Base-by-base conservation (phyloP, 2,113 vertebrate species). In the Dolichallabes microphthalmus region DNA sequence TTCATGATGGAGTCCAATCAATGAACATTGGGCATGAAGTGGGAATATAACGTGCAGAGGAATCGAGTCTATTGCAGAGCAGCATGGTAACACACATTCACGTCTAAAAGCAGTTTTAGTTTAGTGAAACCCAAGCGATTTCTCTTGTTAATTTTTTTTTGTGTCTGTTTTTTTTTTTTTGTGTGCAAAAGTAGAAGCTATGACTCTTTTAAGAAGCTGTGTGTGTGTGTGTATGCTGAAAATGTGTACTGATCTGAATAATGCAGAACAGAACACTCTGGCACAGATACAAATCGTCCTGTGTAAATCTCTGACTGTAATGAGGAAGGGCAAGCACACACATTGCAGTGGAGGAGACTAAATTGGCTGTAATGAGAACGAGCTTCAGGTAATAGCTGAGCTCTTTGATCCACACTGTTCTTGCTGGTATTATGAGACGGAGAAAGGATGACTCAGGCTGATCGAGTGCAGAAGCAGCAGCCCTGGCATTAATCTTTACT, bases 301-400 rank as follows among this genome's bases (percentile, higher is more conserved):
- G 57, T 82, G 89, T 90, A 87, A 85, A 86, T 90, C 57, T 68
- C 20, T 86, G 87, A 64, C 73, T 63, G 90, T 91, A 88, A 87
- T 81, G 82, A 45, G 82, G 85, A 87, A 88, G 84, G 57, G 80
- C 64, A 85, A 73, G 20, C 17, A 27, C n/a, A 5, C 9, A 17
- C 20, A 7, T 80, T 25, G 84, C 71, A 86, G 83, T 22, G 83
- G 86, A 86, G 84, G 64, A 73, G 80, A 86, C 86, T 92, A 89
- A 93, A 92, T 91, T 80, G 84, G 55, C 32, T 87, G 82, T 92
- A 88, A 94, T 90, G 86, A 80, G 82, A 77, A 69, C 22, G 66
- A 86, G 80, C 58, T 82, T 81, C 55, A 57, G 45, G 53, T 82
- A 87, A 86, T 85, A 61, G 75, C 69, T 75, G 9, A 60, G 75